phyloP scores from a whole-genome alignment of 2,797 vertebrate genomes.

The Helicolenus hilgendorfi region DNA sequence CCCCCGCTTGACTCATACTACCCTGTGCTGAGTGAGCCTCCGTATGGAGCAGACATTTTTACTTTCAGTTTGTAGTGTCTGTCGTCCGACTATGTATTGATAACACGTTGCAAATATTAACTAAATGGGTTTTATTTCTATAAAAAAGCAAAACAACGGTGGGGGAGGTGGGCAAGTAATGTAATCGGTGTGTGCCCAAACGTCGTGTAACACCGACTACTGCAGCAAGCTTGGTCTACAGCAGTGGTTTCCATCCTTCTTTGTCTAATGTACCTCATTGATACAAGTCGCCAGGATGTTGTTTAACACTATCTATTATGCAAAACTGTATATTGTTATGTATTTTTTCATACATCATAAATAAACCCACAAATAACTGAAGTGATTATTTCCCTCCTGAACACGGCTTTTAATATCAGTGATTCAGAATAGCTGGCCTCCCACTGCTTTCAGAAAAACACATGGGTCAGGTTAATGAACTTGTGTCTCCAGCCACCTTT shows the following conservation, averaged over 20 bases:
- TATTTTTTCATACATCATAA: neutral
- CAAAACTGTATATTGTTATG: neutral
- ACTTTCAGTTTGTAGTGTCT: neutral
- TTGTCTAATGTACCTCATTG: neutral
- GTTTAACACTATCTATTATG: neutral
- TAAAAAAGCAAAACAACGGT: neutral
- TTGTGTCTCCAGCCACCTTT: neutral
- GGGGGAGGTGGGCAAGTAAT: neutral
- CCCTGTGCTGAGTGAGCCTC: neutral
- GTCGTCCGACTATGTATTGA: neutral
- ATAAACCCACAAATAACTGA: neutral
- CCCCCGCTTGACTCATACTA: neutral
- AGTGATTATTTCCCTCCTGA: neutral
- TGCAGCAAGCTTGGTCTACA: neutral
- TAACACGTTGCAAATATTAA: neutral
- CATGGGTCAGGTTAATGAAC: neutral
- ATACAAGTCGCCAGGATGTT: neutral
- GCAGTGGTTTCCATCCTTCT: neutral
- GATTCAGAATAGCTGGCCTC: neutral
- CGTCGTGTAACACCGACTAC: neutral
- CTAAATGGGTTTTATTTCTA: neutral
- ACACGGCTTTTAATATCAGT: neutral
- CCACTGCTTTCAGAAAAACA: neutral
- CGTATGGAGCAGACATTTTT: neutral
- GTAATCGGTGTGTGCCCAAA: neutral